Conservation (phyloP, 2,113 vertebrate genomes). For the Microcebus tavaratra region DNA sequence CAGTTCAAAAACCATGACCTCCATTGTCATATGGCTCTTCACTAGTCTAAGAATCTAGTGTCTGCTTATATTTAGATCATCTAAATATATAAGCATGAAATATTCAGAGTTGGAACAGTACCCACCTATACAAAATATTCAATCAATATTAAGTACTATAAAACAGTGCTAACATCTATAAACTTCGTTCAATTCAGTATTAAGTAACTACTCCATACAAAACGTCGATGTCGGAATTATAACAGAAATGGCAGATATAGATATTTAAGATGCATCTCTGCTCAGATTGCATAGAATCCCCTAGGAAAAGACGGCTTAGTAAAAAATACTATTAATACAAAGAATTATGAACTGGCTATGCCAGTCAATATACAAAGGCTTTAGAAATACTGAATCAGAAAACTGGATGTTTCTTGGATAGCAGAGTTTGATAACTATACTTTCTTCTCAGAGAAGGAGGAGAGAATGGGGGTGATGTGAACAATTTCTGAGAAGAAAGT, state of each 20-base stretch:
- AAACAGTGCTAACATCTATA: background rate
- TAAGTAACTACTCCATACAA: background rate
- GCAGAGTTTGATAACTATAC: background rate
- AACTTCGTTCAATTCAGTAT: constrained; percentile 25
- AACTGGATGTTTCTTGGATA: background rate
- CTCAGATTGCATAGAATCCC: background rate
- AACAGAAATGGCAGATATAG: background rate
- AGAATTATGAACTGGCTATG: background rate
- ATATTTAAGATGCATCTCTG: background rate
- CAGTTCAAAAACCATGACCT: background rate
- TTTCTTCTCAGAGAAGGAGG: background rate
- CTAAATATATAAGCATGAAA: background rate
- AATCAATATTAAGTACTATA: background rate
- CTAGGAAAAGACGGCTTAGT: background rate
- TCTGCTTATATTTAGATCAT: background rate
- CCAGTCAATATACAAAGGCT: background rate
- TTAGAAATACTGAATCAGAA: background rate
- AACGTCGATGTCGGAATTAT: background rate
- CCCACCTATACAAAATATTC: background rate
- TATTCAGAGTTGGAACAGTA: background rate
- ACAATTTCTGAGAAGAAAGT: background rate
- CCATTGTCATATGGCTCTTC: background rate
- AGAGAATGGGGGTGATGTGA: background rate
- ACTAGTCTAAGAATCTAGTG: background rate
- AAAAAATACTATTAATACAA: background rate